Conservation (phyloP, 2,888 invertebrate genomes). For the Agonopterix arenella region DNA sequence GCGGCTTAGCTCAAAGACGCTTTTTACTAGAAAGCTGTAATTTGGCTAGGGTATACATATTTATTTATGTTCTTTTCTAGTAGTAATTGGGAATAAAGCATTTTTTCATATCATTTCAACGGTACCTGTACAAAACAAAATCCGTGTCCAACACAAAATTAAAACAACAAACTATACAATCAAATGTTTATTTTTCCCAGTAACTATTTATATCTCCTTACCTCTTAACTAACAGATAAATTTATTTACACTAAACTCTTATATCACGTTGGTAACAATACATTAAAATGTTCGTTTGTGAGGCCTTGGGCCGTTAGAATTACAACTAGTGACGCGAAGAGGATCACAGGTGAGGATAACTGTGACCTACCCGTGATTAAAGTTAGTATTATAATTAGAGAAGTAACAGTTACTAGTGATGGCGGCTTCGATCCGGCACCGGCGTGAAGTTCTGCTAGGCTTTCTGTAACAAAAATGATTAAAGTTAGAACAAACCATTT, state of each 20-base stretch:
- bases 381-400: slow-evolving; percentile 29
- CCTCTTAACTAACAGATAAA: slow-evolving; percentile 35
- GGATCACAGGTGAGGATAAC: slow-evolving; percentile 33
- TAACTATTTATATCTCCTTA: slow-evolving; percentile 30
- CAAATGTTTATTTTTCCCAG: slow-evolving; percentile 62
- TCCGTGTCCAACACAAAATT: slow-evolving; percentile 12
- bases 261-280: slow-evolving; percentile 63
- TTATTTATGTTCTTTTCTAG: too few relatives aligned
- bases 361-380: slow-evolving; percentile 26
- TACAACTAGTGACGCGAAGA: slow-evolving; percentile 33
- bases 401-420: slow-evolving; percentile 33
- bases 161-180: slow-evolving; percentile 41
- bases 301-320: slow-evolving; percentile 33
- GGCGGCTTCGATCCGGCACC: slow-evolving; percentile 36
- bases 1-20: too few relatives aligned
- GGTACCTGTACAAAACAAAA: too few relatives aligned
- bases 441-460: slow-evolving; percentile 69
- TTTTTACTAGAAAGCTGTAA: too few relatives aligned
- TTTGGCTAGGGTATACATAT: too few relatives aligned
- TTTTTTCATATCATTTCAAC: too few relatives aligned
- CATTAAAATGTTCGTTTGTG: slow-evolving; percentile 32
- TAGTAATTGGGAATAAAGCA: too few relatives aligned
- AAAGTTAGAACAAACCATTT: too few relatives aligned
- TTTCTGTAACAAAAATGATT: slow-evolving; percentile 61
- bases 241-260: slow-evolving; percentile 23